A percentile compares a stretch with the other conserved stretches of the same genome.
phyloP scores from a whole-genome alignment of 2,888 invertebrate species.

The Choristoneura rosaceana region DNA sequence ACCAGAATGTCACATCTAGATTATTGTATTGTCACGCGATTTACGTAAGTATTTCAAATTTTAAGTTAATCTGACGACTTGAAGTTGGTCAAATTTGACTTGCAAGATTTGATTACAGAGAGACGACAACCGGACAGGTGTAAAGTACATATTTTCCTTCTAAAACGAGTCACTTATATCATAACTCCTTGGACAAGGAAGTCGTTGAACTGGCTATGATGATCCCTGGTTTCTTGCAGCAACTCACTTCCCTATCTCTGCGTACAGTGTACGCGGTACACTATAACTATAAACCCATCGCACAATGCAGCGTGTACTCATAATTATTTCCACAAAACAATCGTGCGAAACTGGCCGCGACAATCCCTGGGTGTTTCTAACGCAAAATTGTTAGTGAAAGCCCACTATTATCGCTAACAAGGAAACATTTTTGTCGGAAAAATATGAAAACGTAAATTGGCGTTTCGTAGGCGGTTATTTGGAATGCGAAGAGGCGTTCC shows the following conservation, averaged over 20 bases:
- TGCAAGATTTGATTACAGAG: no score
- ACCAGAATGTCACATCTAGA: no score
- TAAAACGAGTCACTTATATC: no score
- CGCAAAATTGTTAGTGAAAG: constrained; percentile 52
- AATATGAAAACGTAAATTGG: constrained; percentile 37
- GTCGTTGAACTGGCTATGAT: neutral
- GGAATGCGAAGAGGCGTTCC: constrained; percentile 1
- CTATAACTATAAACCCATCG: neutral
- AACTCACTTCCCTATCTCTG: constrained; percentile 24
- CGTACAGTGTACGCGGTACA: neutral
- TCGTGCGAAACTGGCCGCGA: constrained; percentile 33
- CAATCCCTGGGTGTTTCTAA: constrained; percentile 42
- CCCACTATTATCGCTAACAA: constrained; percentile 46
- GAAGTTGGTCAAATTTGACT: no score
- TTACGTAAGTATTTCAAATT: no score
- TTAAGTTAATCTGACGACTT: no score
- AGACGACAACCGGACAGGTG: no score
- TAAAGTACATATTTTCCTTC: no score
- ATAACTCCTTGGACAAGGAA: no score
- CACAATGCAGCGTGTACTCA: constrained; percentile 21
- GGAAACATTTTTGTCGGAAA: constrained; percentile 39
- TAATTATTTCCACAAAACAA: constrained; percentile 45
- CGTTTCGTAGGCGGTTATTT: constrained; percentile 29
- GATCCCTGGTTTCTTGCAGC: constrained; percentile 10
- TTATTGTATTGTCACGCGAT: no score